phyloP scores from a whole-genome alignment of 2,797 vertebrate species.

The Eulemur coronatus region DNA sequence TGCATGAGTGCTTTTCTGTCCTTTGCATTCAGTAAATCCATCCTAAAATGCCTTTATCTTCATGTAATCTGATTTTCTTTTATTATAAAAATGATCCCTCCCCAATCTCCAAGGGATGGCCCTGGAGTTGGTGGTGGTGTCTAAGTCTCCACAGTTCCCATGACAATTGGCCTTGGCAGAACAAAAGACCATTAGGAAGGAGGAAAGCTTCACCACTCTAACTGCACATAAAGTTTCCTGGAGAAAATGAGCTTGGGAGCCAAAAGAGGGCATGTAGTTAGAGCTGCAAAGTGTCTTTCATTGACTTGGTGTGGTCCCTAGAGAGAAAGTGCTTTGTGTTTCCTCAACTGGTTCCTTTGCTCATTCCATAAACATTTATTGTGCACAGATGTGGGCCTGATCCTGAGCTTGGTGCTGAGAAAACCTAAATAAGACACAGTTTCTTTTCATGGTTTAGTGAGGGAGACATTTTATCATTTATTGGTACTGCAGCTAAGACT shows the following conservation, averaged over 20 bases:
- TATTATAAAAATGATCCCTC: constrained; percentile 47
- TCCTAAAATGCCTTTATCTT: constrained; percentile 57
- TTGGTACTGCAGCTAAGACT: not conserved
- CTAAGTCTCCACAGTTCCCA: constrained; percentile 51
- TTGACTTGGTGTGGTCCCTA: not conserved
- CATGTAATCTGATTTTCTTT: constrained; percentile 60
- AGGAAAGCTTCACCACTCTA: not conserved
- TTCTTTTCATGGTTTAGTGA: not conserved
- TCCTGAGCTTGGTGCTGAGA: not conserved
- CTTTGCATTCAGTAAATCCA: constrained; percentile 37
- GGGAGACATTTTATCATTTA: not conserved
- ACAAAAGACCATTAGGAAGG: constrained; percentile 56
- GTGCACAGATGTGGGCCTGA: not conserved
- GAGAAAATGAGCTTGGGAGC: constrained; percentile 21
- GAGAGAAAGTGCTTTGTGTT: not conserved
- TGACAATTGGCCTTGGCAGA: constrained; percentile 57
- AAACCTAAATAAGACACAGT: not conserved
- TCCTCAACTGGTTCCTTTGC: not conserved
- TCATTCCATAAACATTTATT: not conserved
- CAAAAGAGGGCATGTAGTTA: constrained; percentile 4
- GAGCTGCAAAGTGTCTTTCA: constrained; percentile 19
- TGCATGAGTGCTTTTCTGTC: constrained; percentile 19
- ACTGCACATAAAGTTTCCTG: constrained; percentile 35
- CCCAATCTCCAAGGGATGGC: constrained; percentile 36
- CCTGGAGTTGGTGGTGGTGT: not conserved